Base-by-base conservation (phyloP, 2,113 vertebrate species). In the Daubentonia madagascariensis region DNA sequence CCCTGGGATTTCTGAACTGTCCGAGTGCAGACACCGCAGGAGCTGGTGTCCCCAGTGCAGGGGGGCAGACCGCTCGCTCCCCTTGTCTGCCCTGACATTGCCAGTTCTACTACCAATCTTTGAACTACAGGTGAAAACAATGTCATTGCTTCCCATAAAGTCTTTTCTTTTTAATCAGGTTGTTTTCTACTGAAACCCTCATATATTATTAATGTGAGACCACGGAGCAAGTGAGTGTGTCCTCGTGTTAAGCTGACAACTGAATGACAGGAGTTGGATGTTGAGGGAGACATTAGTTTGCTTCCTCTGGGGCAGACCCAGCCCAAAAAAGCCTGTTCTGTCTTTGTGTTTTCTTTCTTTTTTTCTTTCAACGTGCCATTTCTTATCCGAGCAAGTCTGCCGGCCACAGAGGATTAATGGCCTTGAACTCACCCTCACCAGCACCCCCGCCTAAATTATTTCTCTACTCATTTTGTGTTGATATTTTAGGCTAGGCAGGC, bases 401-500 rank as follows among this genome's bases (percentile, higher is more conserved):
- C 76, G 91, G 81, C 80, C 78, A 40, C 28, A 88, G 85, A 45
- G 43, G 0, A 0, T 50, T 10, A 57, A 88, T 0, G 92, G 50
- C 25, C 35, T 67, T 45, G 63, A 85, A 48, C 75, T 94, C 75
- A 79, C 32, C 84, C 65, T 40, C 37, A 25, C 54, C 73, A 52
- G 2, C 22, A 14, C 22, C 68, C 16, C 89, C 95, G 84, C 57
- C 59, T 80, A n/a, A 0, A 14, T 30, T 86, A 72, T 67, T 57
- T 6, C 1, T 80, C 76, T 70, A 28, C 12, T 76, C 91, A 75
- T 63, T 96, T 93, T 87, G 43, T 95, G 50, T 20, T 63, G 59
- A 61, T 86, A 91, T 94, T 85, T 93, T 76, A 32, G 85, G 65
- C 94, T 92, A 50, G 67, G 87, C 72, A 67, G 57, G 67, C 61